These are phyloP conservation scores for Xenus cinereus DNA, from an alignment of 2,113 vertebrate genomes.

Conservation along the genomic window DNA sequence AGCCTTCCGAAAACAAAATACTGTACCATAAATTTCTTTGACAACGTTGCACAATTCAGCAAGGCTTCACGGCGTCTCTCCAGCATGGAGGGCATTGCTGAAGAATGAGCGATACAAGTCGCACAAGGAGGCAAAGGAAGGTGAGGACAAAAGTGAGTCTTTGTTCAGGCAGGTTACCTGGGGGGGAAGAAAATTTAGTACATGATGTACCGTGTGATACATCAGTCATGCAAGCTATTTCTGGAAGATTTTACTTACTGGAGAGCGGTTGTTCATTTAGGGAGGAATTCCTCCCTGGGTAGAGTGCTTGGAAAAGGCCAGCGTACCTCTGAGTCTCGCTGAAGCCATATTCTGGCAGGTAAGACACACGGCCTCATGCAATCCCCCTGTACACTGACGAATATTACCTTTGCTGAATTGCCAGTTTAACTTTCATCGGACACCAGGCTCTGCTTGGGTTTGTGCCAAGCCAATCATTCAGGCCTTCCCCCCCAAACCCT, in stretches of 20 bases:
- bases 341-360: not conserved
- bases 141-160: conserved; percentile 30
- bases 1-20: not conserved
- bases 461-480: not conserved
- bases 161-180: conserved; percentile 44
- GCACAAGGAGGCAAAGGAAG: not conserved
- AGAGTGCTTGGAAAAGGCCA: not conserved
- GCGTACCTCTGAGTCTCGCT: not conserved
- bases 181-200: conserved; percentile 11
- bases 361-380: not conserved
- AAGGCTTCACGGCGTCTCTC: not conserved
- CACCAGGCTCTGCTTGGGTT: not conserved
- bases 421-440: not conserved
- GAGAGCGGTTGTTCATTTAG: not conserved
- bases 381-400: not conserved
- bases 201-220: conserved; percentile 16
- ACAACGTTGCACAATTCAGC: conserved; percentile 21
- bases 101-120: not conserved
- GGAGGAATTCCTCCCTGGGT: not conserved
- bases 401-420: not conserved
- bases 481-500: not conserved
- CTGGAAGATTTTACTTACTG: not conserved
- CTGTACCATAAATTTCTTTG: conserved; percentile 48
- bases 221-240: conserved; percentile 37
- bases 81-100: conserved; percentile 1